Evolutionary conservation across 2,797 vertebrate genomes (phyloP).

Genomic region (Sebastes ruberrimus): DNA sequence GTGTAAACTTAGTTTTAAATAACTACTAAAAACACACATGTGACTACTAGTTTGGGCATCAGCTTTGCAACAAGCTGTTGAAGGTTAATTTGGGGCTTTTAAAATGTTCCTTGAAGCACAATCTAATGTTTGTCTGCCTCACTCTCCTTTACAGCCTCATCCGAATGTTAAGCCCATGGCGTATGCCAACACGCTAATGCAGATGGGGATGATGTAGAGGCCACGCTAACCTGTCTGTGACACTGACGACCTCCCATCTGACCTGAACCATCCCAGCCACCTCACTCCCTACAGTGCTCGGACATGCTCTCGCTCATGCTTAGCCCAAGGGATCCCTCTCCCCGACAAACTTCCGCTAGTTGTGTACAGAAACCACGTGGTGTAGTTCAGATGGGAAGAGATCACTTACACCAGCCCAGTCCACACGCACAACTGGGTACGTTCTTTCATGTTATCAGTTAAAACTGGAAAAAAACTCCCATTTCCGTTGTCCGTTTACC

Average conservation of each 20-base stretch:
- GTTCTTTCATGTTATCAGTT: slow-evolving; percentile 49
- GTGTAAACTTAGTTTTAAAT: too few relatives aligned
- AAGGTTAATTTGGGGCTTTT: not conserved
- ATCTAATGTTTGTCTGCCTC: not conserved
- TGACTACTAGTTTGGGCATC: not conserved
- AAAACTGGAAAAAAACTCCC: slow-evolving; percentile 56
- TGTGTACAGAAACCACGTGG: slow-evolving; percentile 45
- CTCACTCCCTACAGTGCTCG: slow-evolving; percentile 69
- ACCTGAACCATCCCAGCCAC: slow-evolving; percentile 67
- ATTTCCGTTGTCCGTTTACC: slow-evolving; percentile 32
- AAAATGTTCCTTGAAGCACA: not conserved
- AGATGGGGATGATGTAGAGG: slow-evolving; percentile 94
- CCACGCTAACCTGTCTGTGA: slow-evolving; percentile 25
- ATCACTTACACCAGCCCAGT: slow-evolving; percentile 54
- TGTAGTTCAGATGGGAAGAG: slow-evolving; percentile 64
- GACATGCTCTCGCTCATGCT: slow-evolving; percentile 48
- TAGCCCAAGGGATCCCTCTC: slow-evolving; percentile 53
- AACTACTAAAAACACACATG: not conserved
- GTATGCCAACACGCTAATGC: slow-evolving; percentile 94
- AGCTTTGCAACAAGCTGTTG: not conserved
- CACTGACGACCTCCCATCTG: slow-evolving; percentile 62
- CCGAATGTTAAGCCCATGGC: slow-evolving; percentile 97
- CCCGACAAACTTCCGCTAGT: slow-evolving; percentile 45
- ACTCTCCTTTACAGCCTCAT: slow-evolving; percentile 86
- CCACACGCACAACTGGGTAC: slow-evolving; percentile 17